Conservation (phyloP, 2,888 invertebrate genomes). For the Chloromyia formosa region DNA sequence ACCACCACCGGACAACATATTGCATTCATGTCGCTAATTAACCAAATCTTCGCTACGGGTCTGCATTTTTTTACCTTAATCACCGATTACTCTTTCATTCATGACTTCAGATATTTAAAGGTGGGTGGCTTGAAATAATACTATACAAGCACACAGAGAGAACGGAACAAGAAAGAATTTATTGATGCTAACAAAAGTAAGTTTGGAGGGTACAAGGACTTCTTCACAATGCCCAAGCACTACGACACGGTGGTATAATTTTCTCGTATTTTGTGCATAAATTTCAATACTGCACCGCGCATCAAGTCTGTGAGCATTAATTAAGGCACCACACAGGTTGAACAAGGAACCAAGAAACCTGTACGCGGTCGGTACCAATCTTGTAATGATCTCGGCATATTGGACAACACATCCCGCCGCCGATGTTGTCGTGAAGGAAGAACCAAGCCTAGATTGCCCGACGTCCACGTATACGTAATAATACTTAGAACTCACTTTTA, state of each 20-base stretch:
- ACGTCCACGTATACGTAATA: background rate
- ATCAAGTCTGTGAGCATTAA: slow-evolving; percentile 45
- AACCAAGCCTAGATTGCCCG: slow-evolving; percentile 1
- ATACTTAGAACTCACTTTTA: slow-evolving; percentile 38
- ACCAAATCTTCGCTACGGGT: slow-evolving; percentile 20
- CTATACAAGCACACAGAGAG: background rate
- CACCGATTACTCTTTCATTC: slow-evolving; percentile 12
- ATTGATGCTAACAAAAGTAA: background rate
- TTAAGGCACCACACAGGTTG: slow-evolving; percentile 49
- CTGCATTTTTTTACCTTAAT: background rate
- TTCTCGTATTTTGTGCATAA: slow-evolving; percentile 44
- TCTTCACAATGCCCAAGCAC: background rate
- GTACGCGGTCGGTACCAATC: slow-evolving; percentile 6
- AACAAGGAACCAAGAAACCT: slow-evolving; percentile 24
- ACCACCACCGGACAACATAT: background rate
- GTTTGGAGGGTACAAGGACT: slow-evolving; percentile 14
- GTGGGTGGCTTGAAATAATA: slow-evolving; percentile 23
- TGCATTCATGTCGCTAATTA: slow-evolving; percentile 21
- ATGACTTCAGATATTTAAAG: slow-evolving; percentile 2
- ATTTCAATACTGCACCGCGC: slow-evolving; percentile 42
- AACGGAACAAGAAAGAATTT: background rate
- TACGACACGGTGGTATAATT: slow-evolving; percentile 3
- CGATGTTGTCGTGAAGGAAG: slow-evolving; percentile 1
- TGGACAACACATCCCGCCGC: slow-evolving; percentile 24
- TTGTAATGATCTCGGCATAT: slow-evolving; percentile 35